Evolutionary conservation across 2,113 vertebrate genomes (phyloP), one percentile per base, ranked within the genome.

Genomic region (Prietella phreatophila): DNA sequence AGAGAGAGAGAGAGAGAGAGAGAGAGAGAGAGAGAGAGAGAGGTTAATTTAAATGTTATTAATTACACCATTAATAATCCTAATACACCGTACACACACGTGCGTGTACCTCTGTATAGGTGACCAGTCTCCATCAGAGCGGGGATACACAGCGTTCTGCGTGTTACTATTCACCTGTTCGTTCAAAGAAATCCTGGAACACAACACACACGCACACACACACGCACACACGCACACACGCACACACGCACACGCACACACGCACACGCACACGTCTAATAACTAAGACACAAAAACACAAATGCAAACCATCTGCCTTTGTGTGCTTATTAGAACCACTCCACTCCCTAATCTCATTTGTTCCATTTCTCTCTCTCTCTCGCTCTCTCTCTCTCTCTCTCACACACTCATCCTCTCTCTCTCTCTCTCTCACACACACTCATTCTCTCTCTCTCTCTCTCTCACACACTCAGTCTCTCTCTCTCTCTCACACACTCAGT

Each of bases 51-150:
- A 76, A 25, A 3, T 27, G 42, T 50, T 76, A 42, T 78, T 50
- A 13, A 53, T 50, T 14, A 15, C 25, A 13, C 27, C 5, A 78
- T 78, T 53, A 78, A 53, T 15, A 78, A 27, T 55, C 42, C 17
- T 36, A 33, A 39, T 76, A 47, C 20, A 47, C 39, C 27, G 15
- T 19, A 20, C 17, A 22, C 27, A n/a, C 2, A 65, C 9, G 63
- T 58, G 67, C 82, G 27, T 2, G 0, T 58, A 99, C 98, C 97
- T 98, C 79, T 96, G 94, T 6, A 90, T 89, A 1, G 97, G 95
- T 20, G 96, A 95, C 97, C 97, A 98, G 73, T 98, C 97, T 85
- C 96, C 96, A 53, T 99, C 97, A 8, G 97, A 99, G 89, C 90
- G 95, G 73, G 95, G 90, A 67, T 97, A 96, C 1, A 93, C 92